phyloP scores from a whole-genome alignment of 2,113 vertebrate species.

The Ploceus nigricollis region DNA sequence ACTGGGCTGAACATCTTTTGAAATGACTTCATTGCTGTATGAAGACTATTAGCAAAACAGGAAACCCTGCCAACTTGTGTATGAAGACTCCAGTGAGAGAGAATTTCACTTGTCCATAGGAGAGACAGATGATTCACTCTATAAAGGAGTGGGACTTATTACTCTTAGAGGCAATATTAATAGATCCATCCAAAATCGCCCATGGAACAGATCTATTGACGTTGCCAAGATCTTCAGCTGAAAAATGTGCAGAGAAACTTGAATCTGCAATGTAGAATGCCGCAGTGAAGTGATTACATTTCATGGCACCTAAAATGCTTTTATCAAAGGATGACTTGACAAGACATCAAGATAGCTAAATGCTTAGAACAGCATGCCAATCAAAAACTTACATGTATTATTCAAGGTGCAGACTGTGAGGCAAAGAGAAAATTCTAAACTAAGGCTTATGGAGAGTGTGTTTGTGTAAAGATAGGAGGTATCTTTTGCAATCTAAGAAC shows the following conservation, averaged over 20 bases:
- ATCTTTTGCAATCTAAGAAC: not conserved
- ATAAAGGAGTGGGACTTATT: slow-evolving; percentile 22
- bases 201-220: slow-evolving; percentile 22
- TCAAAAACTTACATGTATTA: slow-evolving; percentile 43
- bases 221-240: slow-evolving; percentile 17
- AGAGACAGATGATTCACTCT: slow-evolving; percentile 46
- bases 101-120: slow-evolving; percentile 25
- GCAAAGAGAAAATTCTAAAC: slow-evolving; percentile 18
- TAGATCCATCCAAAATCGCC: slow-evolving; percentile 16
- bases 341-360: slow-evolving; percentile 54
- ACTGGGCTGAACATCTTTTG: slow-evolving; percentile 22
- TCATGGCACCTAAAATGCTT: slow-evolving; percentile 43
- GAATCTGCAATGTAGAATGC: slow-evolving; percentile 38
- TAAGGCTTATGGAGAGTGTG: not conserved
- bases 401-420: slow-evolving; percentile 5
- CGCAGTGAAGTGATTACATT: slow-evolving; percentile 43
- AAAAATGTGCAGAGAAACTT: slow-evolving; percentile 46
- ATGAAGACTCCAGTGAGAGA: not conserved
- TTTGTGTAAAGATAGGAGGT: not conserved
- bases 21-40: not conserved
- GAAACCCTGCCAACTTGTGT: slow-evolving; percentile 1
- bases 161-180: slow-evolving; percentile 33
- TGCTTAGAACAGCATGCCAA: slow-evolving; percentile 21
- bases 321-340: slow-evolving; percentile 59
- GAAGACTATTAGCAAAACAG: slow-evolving; percentile 16